Conservation (phyloP, 2,797 vertebrate genomes). For the Kryptolebias ocellatus region DNA sequence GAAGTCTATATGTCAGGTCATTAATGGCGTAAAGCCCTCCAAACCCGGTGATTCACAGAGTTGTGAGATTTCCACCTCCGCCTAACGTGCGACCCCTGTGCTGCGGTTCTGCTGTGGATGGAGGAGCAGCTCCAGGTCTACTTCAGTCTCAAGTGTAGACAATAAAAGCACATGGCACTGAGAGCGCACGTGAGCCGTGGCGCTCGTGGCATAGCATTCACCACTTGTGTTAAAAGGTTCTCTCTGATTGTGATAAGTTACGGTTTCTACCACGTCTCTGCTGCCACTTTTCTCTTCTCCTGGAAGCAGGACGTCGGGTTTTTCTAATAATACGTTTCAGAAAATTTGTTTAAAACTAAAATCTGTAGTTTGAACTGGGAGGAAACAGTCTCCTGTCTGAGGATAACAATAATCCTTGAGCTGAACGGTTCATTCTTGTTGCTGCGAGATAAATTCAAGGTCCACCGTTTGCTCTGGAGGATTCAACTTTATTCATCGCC, state of each 20-base stretch:
- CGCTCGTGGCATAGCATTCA: slow-evolving; percentile 44
- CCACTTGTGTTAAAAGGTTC: not conserved
- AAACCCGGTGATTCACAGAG: not conserved
- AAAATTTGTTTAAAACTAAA: slow-evolving; percentile 1
- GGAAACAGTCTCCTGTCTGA: not conserved
- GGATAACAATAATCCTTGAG: not conserved
- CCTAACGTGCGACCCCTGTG: slow-evolving; percentile 10
- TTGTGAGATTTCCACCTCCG: not conserved
- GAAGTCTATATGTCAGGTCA: not conserved
- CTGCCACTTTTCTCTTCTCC: not conserved
- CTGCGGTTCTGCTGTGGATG: slow-evolving; percentile 26
- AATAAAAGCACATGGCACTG: slow-evolving; percentile 55
- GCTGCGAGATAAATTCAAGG: not conserved
- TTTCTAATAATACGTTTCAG: not conserved
- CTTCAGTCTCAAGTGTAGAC: slow-evolving; percentile 33
- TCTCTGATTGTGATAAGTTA: slow-evolving; percentile 16
- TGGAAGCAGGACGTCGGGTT: not conserved
- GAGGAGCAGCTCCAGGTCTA: slow-evolving; percentile 47
- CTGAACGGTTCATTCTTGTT: not conserved
- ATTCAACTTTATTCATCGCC: not conserved
- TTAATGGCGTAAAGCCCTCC: not conserved
- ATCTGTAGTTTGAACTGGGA: not conserved
- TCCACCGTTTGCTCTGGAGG: too few relatives aligned
- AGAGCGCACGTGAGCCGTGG: slow-evolving; percentile 50
- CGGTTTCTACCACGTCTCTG: not conserved